Conservation (phyloP, 37 sponge, comb jelly and placozoan genomes). For the Cladorhizidae sp. region DNA sequence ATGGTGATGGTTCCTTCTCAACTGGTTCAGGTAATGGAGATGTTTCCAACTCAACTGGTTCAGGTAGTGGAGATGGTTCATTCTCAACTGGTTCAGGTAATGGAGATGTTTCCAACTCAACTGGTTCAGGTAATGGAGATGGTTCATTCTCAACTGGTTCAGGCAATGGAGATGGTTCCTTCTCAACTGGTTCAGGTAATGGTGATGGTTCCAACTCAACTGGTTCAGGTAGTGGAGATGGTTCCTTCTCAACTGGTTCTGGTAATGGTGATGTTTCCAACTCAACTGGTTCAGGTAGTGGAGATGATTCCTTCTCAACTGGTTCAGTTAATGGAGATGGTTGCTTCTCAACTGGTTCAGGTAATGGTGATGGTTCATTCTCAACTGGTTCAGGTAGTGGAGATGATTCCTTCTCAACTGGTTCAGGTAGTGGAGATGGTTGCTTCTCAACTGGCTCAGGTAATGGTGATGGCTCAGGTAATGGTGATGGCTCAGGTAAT, state of each 20-base stretch:
- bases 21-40: not conserved
- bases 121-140: not conserved
- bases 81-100: not conserved
- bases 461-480: not conserved
- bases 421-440: not conserved
- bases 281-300: not conserved
- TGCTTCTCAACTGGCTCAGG: not conserved
- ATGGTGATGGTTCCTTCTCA: not conserved
- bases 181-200: not conserved
- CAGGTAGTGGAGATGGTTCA: not conserved
- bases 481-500: not conserved
- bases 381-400: not conserved
- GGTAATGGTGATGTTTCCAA: not conserved
- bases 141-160: not conserved
- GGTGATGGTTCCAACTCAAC: not conserved
- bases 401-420: not conserved
- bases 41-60: too few species aligned
- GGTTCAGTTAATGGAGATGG: not conserved
- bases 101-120: not conserved
- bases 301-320: not conserved
- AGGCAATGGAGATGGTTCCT: not conserved
- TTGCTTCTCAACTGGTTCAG: not conserved
- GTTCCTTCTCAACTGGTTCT: not conserved
- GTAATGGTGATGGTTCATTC: not conserved
- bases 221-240: not conserved